Percentiles rank a stretch among this genome's conserved stretches.
Conservation (phyloP, 2,113 vertebrate species). For the Spea bombifrons region DNA sequence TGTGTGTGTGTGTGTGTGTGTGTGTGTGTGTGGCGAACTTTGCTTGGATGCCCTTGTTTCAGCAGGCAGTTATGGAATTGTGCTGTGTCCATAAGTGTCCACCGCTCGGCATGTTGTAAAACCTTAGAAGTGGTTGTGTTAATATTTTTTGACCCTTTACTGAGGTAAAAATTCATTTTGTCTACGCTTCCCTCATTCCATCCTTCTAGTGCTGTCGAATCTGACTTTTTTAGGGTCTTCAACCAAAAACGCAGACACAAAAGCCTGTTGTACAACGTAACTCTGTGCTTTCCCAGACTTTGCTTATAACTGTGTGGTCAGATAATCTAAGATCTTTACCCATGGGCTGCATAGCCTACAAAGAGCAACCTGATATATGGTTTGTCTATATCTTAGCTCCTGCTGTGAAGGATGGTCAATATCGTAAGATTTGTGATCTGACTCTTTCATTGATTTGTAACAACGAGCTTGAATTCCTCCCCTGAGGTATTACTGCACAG, state of each 20-base stretch:
- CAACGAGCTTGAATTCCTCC: slow-evolving; percentile 19
- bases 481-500: background rate
- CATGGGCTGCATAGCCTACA: background rate
- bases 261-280: background rate
- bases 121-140: no score
- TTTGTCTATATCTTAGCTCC: slow-evolving; percentile 1
- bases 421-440: background rate
- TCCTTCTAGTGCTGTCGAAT: no score
- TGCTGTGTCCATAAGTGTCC: no score
- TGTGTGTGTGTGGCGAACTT: no score
- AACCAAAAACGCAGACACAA: background rate
- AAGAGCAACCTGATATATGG: background rate
- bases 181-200: no score
- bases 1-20: no score
- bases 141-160: no score
- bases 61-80: no score
- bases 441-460: slow-evolving; percentile 28
- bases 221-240: background rate
- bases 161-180: no score
- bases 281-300: background rate
- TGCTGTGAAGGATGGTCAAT: slow-evolving; percentile 3
- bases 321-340: slow-evolving; percentile 2
- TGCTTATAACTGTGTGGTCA: background rate
- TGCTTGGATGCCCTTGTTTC: no score
- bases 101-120: no score